phyloP scores from a whole-genome alignment of 1,140 invertebrate genomes.

The Bombus sylvicola region DNA sequence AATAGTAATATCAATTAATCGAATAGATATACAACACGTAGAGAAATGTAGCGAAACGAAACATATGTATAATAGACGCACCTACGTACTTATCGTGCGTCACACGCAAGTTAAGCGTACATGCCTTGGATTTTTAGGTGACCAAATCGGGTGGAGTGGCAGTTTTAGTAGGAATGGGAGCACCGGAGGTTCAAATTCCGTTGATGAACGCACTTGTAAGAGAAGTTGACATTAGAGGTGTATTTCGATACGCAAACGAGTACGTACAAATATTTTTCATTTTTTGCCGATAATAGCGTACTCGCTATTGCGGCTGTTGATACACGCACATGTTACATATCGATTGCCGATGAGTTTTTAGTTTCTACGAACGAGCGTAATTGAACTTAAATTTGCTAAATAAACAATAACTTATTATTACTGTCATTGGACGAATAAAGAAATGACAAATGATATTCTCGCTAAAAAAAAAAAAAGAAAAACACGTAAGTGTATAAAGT shows the following conservation, averaged over 20 bases:
- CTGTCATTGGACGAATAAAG: too few relatives aligned
- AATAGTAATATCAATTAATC: neutral
- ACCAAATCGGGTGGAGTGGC: slow-evolving; percentile 92
- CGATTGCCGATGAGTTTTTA: neutral
- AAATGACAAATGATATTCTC: neutral
- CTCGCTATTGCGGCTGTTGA: neutral
- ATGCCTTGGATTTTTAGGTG: slow-evolving; percentile 84
- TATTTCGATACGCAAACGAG: slow-evolving; percentile 96
- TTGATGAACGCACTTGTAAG: slow-evolving; percentile 90
- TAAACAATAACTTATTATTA: neutral
- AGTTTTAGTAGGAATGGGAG: slow-evolving; percentile 94
- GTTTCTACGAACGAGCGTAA: too few relatives aligned
- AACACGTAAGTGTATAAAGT: too few relatives aligned
- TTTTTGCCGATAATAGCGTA: neutral
- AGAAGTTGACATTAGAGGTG: slow-evolving; percentile 95
- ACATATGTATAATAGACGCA: neutral
- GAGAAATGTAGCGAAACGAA: neutral
- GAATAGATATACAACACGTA: neutral
- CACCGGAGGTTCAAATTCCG: slow-evolving; percentile 90
- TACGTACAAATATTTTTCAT: slow-evolving; percentile 78
- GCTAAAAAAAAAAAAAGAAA: neutral
- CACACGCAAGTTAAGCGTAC: neutral
- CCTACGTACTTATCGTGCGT: too few relatives aligned
- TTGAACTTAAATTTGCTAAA: neutral
- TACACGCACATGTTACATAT: neutral